Evolutionary conservation across 2,113 vertebrate species (phyloP).

Genomic region (Cyrtonyx montezumae): DNA sequence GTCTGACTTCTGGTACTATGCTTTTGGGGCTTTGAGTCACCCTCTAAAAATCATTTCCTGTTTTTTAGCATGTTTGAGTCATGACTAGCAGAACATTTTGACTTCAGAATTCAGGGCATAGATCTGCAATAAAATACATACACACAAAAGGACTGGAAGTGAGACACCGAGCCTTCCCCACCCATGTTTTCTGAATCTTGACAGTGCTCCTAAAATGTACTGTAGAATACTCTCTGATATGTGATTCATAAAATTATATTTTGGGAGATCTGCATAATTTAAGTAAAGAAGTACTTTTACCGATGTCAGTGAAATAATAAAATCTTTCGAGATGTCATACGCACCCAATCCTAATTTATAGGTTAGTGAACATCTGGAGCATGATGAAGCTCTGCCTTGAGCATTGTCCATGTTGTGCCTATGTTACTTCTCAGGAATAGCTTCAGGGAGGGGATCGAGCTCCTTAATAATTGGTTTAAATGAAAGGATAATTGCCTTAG

Average conservation of each 20-base stretch:
- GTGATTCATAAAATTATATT: not conserved
- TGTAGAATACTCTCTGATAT: not conserved
- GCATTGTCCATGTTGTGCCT: not conserved
- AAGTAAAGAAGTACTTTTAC: not conserved
- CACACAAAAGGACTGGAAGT: not conserved
- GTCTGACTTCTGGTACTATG: constrained; percentile 14
- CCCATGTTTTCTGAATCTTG: not conserved
- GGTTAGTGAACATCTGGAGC: not conserved
- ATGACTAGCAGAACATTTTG: not conserved
- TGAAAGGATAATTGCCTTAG: not conserved
- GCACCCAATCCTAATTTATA: not conserved
- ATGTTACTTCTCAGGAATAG: not conserved
- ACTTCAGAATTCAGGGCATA: not conserved
- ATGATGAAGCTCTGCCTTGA: not conserved
- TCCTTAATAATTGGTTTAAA: not conserved
- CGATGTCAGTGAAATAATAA: not conserved
- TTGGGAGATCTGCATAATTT: not conserved
- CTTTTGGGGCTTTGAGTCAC: constrained; percentile 14
- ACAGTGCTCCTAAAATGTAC: not conserved
- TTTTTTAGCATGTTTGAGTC: constrained; percentile 25
- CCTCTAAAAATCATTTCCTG: not conserved
- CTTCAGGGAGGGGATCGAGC: not conserved
- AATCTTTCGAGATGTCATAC: not conserved
- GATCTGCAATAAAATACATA: not conserved
- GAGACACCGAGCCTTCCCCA: not conserved